These are phyloP conservation scores for Malurus cyaneus DNA, from an alignment of 2,113 vertebrate genomes.

Conservation along the genomic window DNA sequence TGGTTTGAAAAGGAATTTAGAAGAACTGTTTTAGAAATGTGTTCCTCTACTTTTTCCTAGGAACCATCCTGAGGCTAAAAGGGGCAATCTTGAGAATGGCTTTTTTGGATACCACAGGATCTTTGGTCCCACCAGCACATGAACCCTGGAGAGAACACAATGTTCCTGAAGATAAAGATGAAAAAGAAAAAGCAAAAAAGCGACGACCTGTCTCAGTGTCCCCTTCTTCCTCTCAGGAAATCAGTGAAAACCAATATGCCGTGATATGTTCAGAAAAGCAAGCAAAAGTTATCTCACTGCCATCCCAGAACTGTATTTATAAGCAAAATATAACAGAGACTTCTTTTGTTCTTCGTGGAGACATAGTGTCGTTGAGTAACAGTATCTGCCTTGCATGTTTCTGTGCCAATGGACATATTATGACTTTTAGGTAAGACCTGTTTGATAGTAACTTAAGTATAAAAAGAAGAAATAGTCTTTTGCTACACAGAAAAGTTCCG, in stretches of 20 bases:
- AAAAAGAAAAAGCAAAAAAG: slow-evolving; percentile 89
- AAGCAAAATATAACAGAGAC: slow-evolving; percentile 98
- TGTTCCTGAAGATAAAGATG: slow-evolving; percentile 89
- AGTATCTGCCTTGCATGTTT: slow-evolving; percentile 94
- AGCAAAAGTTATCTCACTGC: slow-evolving; percentile 95
- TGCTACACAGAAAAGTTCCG: neutral
- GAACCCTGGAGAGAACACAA: slow-evolving; percentile 94
- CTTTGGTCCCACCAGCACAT: slow-evolving; percentile 80
- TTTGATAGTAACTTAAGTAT: neutral
- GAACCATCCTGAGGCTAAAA: slow-evolving; percentile 91
- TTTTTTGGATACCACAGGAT: slow-evolving; percentile 89
- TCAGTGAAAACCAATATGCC: slow-evolving; percentile 92
- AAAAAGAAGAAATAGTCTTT: neutral
- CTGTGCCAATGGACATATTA: slow-evolving; percentile 99
- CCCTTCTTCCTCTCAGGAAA: slow-evolving; percentile 94
- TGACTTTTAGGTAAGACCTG: slow-evolving; percentile 92
- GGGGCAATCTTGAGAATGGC: slow-evolving; percentile 91
- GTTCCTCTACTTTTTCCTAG: slow-evolving; percentile 71
- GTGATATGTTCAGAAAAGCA: slow-evolving; percentile 99
- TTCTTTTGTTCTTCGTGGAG: slow-evolving; percentile 94
- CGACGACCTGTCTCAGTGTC: slow-evolving; percentile 93
- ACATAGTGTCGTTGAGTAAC: slow-evolving; percentile 88
- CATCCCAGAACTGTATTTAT: slow-evolving; percentile 92
- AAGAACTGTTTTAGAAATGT: neutral
- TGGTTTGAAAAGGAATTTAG: neutral